These are phyloP conservation scores for Amblyjoppa fuscipennis DNA, from an alignment of 2,888 invertebrate species.

Conservation along the genomic window DNA sequence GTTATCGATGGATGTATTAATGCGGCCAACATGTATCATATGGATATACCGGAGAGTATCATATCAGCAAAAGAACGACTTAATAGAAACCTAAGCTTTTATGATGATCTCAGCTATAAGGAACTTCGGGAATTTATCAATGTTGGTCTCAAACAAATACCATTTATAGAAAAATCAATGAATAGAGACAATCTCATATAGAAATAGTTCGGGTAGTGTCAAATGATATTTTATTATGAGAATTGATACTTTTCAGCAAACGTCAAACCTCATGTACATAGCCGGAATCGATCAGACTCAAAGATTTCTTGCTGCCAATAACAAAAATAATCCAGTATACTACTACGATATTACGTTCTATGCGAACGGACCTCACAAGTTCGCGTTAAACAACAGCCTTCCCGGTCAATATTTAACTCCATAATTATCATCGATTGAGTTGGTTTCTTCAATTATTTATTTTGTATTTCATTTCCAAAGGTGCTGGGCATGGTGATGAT, in stretches of 20 bases:
- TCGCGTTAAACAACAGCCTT: background rate
- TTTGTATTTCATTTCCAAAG: conserved; percentile 53
- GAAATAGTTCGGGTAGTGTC: background rate
- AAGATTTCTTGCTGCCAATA: conserved; percentile 53
- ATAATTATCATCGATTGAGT: background rate
- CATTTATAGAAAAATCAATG: too few relatives aligned
- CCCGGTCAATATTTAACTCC: conserved; percentile 18
- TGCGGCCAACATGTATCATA: background rate
- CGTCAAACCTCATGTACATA: conserved; percentile 62
- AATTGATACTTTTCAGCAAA: conserved; percentile 55
- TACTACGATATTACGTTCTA: conserved; percentile 72
- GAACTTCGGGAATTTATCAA: conserved; percentile 4
- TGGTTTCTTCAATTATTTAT: background rate
- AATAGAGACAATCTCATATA: too few relatives aligned
- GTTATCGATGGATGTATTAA: background rate
- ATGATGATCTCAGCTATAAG: background rate
- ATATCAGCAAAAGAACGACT: background rate
- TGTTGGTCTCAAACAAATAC: background rate
- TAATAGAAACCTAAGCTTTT: background rate
- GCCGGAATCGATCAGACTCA: conserved; percentile 74
- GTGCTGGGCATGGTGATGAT: conserved; percentile 60
- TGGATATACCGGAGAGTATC: background rate
- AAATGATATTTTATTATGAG: background rate
- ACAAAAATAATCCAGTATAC: conserved; percentile 47
- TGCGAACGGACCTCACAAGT: conserved; percentile 28